A percentile compares a stretch with the other conserved stretches of the same genome.
phyloP scores from a whole-genome alignment of 2,888 invertebrate species.

The Philereme vetulata region DNA sequence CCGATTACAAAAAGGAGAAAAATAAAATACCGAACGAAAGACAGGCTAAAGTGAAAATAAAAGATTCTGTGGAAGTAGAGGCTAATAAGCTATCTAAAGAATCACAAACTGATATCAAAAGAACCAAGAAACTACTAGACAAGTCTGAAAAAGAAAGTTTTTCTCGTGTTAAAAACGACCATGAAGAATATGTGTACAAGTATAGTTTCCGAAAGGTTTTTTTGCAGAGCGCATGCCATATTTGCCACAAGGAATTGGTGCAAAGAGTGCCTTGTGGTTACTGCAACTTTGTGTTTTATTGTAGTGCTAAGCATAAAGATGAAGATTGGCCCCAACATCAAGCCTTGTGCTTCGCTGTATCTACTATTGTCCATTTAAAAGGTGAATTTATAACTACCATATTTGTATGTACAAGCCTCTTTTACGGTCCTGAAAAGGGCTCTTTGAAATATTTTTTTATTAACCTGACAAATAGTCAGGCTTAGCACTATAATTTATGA shows the following conservation, averaged over 20 bases:
- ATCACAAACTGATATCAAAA: conserved; percentile 62
- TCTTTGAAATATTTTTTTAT: too few species aligned
- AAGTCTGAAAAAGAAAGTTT: conserved; percentile 51
- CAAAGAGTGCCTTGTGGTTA: conserved; percentile 67
- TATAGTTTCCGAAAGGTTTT: conserved; percentile 87
- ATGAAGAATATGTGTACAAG: conserved; percentile 85
- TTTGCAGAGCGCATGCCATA: conserved; percentile 83
- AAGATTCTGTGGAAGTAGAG: conserved; percentile 65
- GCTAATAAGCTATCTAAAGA: conserved; percentile 57
- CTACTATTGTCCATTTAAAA: conserved; percentile 81
- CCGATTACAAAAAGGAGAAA: conserved; percentile 79
- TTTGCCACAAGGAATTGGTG: conserved; percentile 71
- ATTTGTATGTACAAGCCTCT: too few species aligned
- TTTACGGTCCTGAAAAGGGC: too few species aligned
- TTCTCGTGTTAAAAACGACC: conserved; percentile 74
- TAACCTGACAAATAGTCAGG: too few species aligned
- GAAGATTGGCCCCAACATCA: conserved; percentile 84
- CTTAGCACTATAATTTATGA: too few species aligned
- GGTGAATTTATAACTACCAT: conserved; percentile 57
- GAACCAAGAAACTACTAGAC: conserved; percentile 45
- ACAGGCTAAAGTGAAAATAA: conserved; percentile 73
- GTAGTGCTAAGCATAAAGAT: conserved; percentile 84
- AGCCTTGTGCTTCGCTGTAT: conserved; percentile 84
- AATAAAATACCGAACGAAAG: conserved; percentile 72
- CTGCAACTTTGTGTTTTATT: conserved; percentile 87